Base-by-base conservation (phyloP, 2,113 vertebrate species). In the Scytalopus superciliaris region DNA sequence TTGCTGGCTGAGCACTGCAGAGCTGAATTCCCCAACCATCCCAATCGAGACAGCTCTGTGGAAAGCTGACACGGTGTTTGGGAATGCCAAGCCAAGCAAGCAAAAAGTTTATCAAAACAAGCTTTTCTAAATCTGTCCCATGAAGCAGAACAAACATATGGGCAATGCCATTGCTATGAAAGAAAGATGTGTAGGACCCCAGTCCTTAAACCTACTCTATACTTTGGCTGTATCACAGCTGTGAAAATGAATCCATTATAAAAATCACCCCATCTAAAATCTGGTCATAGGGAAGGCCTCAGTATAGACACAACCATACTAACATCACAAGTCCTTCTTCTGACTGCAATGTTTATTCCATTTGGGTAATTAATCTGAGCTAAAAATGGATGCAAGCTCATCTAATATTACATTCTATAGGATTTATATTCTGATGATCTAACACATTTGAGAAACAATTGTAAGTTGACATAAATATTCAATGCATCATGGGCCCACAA, bases 61-160 rank as follows among this genome's bases (percentile, higher is more conserved):
- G 85, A 92, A 93, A 91, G 40, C 2, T 70, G 66, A 85, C 45
- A 49, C 3, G 3, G 27, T 52, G 79, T 19, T 90, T 70, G 72
- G 92, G 50, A 92, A 92, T n/a, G 45, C 50, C 88, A 93, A 95
- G 45, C 49, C 67, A 88, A 92, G 63, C 74, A 79, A 87, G 55
- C 27, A 92, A 84, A 3, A 30, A 73, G 52, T 83, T 81, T 70
- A 74, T 81, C 88, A 85, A 93, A 93, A 96, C 68, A 96, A 63
- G 27, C 82, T 90, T 88, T 84, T 92, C 73, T 90, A 89, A 92
- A 81, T 93, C 28, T 45, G 68, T 57, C 45, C 40, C 49, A 23
- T 9, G 53, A 86, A 88, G 56, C 47, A 81, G 63, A 93, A 78
- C 23, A 72, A 92, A 75, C 64, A 50, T 2, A 17, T 9, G 39